Conservation (phyloP, 2,888 invertebrate species). For the Xanthia togata region DNA sequence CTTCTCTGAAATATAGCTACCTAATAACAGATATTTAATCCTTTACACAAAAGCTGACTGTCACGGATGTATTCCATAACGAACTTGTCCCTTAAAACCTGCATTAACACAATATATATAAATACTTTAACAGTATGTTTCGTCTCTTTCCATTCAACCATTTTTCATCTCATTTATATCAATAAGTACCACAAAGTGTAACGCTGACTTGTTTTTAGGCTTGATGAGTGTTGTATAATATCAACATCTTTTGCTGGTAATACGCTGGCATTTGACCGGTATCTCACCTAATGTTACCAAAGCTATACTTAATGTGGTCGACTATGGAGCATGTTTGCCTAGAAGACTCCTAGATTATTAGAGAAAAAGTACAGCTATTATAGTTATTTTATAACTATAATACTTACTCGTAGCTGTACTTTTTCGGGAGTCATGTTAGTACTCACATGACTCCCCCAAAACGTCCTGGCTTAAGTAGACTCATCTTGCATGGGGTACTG, state of each 20-base stretch:
- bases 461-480: too few species aligned
- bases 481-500: too few species aligned
- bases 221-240: background rate
- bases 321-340: background rate
- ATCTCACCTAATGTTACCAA: background rate
- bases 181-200: background rate
- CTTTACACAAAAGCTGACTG: background rate
- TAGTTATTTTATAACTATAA: too few species aligned
- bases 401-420: too few species aligned
- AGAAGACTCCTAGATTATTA: too few species aligned
- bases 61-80: background rate
- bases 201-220: background rate
- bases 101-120: background rate
- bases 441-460: background rate
- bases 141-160: background rate
- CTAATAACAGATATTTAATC: background rate
- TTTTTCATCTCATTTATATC: background rate
- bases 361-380: too few species aligned
- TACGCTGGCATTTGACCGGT: background rate
- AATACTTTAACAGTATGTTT: background rate
- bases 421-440: background rate
- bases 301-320: background rate
- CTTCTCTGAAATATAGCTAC: slow-evolving; percentile 3
- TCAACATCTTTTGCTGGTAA: background rate
- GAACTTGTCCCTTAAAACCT: background rate